A percentile compares a stretch with the other conserved stretches of the same genome.
These are phyloP conservation scores for Poecile montanus DNA, from an alignment of 2,797 vertebrate genomes.

Conservation along the genomic window DNA sequence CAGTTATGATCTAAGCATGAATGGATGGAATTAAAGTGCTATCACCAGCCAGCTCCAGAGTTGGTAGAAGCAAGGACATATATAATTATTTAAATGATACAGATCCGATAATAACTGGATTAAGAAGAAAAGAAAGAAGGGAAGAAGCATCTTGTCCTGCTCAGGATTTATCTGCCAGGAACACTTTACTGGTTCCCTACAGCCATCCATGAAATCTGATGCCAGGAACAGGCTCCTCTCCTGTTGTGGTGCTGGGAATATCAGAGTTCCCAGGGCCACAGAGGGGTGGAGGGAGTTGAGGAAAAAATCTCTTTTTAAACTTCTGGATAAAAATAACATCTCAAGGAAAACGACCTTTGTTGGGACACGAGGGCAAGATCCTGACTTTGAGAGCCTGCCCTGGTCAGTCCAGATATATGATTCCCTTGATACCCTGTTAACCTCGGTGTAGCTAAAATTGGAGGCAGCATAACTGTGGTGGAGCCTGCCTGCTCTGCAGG, in stretches of 20 bases:
- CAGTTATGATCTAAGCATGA: neutral
- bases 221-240: slow-evolving; percentile 19
- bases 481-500: neutral
- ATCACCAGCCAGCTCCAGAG: neutral
- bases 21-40: slow-evolving; percentile 6
- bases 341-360: neutral
- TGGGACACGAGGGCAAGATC: neutral
- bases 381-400: neutral
- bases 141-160: neutral
- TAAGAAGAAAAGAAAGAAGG: slow-evolving; percentile 7
- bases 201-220: slow-evolving; percentile 10
- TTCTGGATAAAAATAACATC: slow-evolving; percentile 31
- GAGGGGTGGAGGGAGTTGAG: neutral
- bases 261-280: slow-evolving; percentile 4
- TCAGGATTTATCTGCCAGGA: neutral
- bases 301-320: neutral
- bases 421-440: neutral
- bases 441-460: neutral
- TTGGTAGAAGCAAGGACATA: neutral
- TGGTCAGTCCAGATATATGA: neutral
- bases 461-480: neutral
- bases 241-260: neutral
- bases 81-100: slow-evolving; percentile 24
- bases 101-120: slow-evolving; percentile 25
- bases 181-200: neutral